Evolutionary conservation across 1,140 invertebrate genomes (phyloP).

Genomic region (Vollenhovia emeryi): DNA sequence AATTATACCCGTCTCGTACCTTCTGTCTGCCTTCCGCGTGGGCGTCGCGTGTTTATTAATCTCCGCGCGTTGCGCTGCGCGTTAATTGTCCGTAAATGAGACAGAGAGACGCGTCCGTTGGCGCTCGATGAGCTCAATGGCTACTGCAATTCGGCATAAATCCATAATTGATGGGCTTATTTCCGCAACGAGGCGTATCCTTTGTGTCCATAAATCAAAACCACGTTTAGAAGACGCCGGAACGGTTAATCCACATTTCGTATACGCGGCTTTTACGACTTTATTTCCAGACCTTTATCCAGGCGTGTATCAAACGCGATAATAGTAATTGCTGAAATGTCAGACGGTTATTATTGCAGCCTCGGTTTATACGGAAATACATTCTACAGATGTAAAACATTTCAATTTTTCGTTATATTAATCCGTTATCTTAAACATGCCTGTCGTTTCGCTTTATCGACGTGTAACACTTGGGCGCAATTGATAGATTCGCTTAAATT

Average conservation of each 20-base stretch:
- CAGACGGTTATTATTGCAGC: neutral
- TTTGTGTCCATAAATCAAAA: conserved; percentile 27
- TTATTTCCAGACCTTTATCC: neutral
- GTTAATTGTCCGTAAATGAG: conserved; percentile 58
- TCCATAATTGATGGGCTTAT: conserved; percentile 48
- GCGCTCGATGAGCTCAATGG: conserved; percentile 48
- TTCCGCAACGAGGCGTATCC: conserved; percentile 35
- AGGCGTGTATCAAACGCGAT: neutral
- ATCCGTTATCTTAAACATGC: neutral
- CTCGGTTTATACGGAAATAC: neutral
- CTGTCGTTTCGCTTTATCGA: neutral
- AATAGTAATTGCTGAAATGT: neutral
- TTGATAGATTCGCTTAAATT: neutral
- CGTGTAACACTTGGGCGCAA: neutral
- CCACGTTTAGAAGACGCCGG: neutral
- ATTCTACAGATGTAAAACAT: neutral
- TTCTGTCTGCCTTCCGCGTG: conserved; percentile 57
- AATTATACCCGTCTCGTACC: conserved; percentile 58
- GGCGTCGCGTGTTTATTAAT: conserved; percentile 60
- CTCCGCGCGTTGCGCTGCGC: conserved; percentile 50
- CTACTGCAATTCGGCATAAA: conserved; percentile 47
- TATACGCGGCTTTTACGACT: neutral
- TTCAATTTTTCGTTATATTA: neutral
- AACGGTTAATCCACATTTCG: neutral
- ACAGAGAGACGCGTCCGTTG: conserved; percentile 53